A percentile compares a stretch with the other conserved stretches of the same genome.
phyloP scores from a whole-genome alignment of 1,140 invertebrate species.

The Drosophila mojavensis region DNA sequence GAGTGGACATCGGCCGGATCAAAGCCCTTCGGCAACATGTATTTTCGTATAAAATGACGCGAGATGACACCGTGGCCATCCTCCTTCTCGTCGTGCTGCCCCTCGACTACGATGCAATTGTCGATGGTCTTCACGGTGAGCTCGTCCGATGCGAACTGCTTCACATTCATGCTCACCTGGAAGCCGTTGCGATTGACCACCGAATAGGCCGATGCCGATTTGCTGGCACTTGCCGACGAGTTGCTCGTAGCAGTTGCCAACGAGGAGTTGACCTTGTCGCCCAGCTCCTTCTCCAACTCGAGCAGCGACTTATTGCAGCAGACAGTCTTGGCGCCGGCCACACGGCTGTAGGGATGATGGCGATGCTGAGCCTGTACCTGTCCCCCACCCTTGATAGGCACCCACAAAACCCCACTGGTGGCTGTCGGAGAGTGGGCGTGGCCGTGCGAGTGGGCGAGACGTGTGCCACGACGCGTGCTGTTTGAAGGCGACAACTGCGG shows the following conservation, averaged over 20 bases:
- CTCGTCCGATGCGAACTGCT: slow-evolving; percentile 90
- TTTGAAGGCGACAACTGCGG: slow-evolving; percentile 53
- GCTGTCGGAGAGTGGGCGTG: slow-evolving; percentile 41
- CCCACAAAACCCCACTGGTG: slow-evolving; percentile 56
- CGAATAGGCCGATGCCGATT: slow-evolving; percentile 67
- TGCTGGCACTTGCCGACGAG: slow-evolving; percentile 31
- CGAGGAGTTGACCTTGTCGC: slow-evolving; percentile 47
- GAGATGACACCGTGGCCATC: slow-evolving; percentile 87
- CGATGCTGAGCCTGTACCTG: slow-evolving; percentile 56
- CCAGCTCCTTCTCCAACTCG: slow-evolving; percentile 72
- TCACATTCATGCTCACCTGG: slow-evolving; percentile 88
- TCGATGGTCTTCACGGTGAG: slow-evolving; percentile 90
- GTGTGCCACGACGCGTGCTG: slow-evolving; percentile 28
- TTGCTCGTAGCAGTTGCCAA: not conserved
- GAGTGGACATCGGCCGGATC: slow-evolving; percentile 88
- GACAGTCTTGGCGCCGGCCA: slow-evolving; percentile 68
- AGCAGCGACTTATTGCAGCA: slow-evolving; percentile 75
- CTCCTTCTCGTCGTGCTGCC: slow-evolving; percentile 89
- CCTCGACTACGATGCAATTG: slow-evolving; percentile 88
- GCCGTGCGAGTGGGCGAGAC: slow-evolving; percentile 39
- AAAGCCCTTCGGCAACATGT: slow-evolving; percentile 89
- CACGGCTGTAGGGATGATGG: slow-evolving; percentile 76
- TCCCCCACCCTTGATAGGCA: slow-evolving; percentile 59
- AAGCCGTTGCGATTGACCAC: slow-evolving; percentile 84
- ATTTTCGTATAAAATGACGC: slow-evolving; percentile 89